A percentile compares a stretch with the other conserved stretches of the same genome.
phyloP scores from a whole-genome alignment of 2,113 vertebrate genomes.

The Psammodynastes pulverulentus region DNA sequence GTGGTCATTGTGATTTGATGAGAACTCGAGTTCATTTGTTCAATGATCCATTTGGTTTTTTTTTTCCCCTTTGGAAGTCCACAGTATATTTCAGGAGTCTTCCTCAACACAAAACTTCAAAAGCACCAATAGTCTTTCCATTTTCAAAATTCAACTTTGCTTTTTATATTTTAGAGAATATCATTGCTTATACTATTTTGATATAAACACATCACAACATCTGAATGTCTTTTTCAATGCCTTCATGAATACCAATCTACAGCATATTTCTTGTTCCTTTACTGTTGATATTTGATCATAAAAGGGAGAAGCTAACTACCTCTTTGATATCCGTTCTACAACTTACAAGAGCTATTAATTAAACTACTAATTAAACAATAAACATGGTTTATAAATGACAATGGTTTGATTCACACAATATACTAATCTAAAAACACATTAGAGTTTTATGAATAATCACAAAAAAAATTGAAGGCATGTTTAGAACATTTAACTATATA shows the following conservation, averaged over 20 bases:
- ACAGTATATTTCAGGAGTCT: not conserved
- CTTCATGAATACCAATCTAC: not conserved
- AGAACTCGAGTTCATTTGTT: not conserved
- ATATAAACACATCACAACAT: not conserved
- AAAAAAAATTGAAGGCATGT: not conserved
- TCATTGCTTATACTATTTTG: not conserved
- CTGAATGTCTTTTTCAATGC: not conserved
- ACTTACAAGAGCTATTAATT: not conserved
- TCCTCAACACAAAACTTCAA: not conserved
- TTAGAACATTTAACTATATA: not conserved
- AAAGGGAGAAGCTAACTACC: not conserved
- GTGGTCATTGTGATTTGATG: not conserved
- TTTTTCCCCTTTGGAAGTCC: not conserved
- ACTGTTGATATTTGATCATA: not conserved
- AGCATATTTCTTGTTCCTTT: not conserved
- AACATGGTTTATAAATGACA: not conserved
- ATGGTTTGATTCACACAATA: not conserved
- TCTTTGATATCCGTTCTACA: not conserved
- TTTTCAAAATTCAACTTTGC: not conserved
- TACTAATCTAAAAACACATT: not conserved
- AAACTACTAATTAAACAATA: not conserved
- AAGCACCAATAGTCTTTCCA: not conserved
- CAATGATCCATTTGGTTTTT: not conserved
- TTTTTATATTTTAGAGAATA: not conserved
- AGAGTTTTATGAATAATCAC: not conserved